Conservation (phyloP, 2,797 vertebrate genomes). For the Microctenopoma steveboyesi region DNA sequence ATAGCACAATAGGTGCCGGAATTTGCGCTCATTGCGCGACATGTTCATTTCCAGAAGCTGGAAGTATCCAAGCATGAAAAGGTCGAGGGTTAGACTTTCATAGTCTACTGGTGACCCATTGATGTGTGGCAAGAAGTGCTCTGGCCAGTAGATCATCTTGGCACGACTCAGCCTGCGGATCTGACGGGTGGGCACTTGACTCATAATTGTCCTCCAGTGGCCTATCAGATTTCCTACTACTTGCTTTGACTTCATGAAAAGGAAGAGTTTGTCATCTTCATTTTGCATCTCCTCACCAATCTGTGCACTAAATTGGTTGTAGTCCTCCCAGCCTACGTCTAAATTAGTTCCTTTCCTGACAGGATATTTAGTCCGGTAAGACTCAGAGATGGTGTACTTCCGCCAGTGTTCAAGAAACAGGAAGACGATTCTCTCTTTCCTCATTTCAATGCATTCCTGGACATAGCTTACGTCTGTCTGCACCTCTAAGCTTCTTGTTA, state of each 20-base stretch:
- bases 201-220: conserved; percentile 92
- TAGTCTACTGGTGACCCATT: conserved; percentile 86
- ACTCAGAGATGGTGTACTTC: conserved; percentile 86
- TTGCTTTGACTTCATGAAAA: conserved; percentile 89
- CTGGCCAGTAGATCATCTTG: conserved; percentile 93
- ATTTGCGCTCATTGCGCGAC: conserved; percentile 91
- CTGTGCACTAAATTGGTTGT: conserved; percentile 60
- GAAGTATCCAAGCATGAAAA: conserved; percentile 99
- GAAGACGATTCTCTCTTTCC: conserved; percentile 92
- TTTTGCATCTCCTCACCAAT: conserved; percentile 68
- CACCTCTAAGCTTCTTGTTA: conserved; percentile 83
- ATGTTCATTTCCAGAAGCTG: conserved; percentile 97
- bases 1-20: conserved; percentile 95
- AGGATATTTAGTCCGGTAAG: conserved; percentile 74
- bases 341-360: conserved; percentile 66
- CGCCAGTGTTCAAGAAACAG: conserved; percentile 96
- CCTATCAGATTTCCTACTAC: conserved; percentile 89
- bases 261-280: conserved; percentile 86
- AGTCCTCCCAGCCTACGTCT: conserved; percentile 68
- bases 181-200: conserved; percentile 87
- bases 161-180: conserved; percentile 85
- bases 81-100: conserved; percentile 92
- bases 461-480: conserved; percentile 86
- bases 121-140: conserved; percentile 93
- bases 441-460: conserved; percentile 87